A percentile compares a stretch with the other conserved stretches of the same genome.
These are phyloP conservation scores for Caenorhabditis briggsae DNA, from an alignment of 1,140 invertebrate genomes.

Conservation along the genomic window DNA sequence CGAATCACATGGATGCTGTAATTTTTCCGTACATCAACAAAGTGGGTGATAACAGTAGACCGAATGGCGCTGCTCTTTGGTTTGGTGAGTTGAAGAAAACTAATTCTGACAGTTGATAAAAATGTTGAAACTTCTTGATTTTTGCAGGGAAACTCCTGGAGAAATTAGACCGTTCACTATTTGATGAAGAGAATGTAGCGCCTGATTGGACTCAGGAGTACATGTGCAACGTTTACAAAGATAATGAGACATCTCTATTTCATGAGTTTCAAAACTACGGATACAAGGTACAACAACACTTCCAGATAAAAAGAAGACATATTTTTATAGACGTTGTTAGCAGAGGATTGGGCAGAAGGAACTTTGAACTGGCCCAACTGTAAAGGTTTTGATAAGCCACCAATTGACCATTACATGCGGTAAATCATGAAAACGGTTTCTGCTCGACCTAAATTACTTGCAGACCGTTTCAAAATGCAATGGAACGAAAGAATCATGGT, in stretches of 20 bases:
- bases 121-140: neutral
- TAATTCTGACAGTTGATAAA: neutral
- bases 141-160: conserved; percentile 56
- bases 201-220: neutral
- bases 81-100: conserved; percentile 51
- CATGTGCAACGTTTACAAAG: conserved; percentile 40
- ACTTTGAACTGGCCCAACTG: conserved; percentile 65
- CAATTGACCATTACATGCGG: conserved; percentile 64
- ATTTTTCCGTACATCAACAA: conserved; percentile 64
- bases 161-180: conserved; percentile 32
- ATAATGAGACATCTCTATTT: conserved; percentile 32
- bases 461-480: conserved; percentile 58
- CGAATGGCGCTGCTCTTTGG: conserved; percentile 60
- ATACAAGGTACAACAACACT: neutral
- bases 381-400: conserved; percentile 61
- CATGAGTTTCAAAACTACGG: conserved; percentile 1
- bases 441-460: neutral
- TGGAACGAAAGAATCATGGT: conserved; percentile 19
- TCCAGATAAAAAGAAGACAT: too few relatives aligned
- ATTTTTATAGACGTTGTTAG: conserved; percentile 52
- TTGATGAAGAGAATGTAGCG: neutral
- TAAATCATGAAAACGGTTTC: neutral
- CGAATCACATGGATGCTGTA: conserved; percentile 59
- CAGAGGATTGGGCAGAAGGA: conserved; percentile 65
- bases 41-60: conserved; percentile 64